Percentiles rank a stretch among this genome's conserved stretches.
Conservation (phyloP, 1,140 invertebrate genomes). For the Cylas formicarius region DNA sequence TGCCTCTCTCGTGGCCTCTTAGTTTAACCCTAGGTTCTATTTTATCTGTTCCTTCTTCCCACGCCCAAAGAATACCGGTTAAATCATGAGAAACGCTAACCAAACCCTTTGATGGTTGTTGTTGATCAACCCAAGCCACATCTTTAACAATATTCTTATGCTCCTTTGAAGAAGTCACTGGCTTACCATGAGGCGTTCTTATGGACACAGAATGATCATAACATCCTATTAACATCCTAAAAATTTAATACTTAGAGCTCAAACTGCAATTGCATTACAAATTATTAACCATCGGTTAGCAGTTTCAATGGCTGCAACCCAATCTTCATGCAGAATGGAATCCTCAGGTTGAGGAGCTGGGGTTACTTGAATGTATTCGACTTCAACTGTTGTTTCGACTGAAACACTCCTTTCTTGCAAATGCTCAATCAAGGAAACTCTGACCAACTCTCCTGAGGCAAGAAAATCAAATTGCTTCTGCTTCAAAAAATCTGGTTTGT, state of each 20-base stretch:
- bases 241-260: slow-evolving; percentile 20
- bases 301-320: slow-evolving; percentile 80
- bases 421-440: slow-evolving; percentile 60
- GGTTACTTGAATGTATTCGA: slow-evolving; percentile 85
- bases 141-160: slow-evolving; percentile 71
- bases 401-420: slow-evolving; percentile 60
- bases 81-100: slow-evolving; percentile 88
- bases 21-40: slow-evolving; percentile 75
- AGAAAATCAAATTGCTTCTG: slow-evolving; percentile 83
- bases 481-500: slow-evolving; percentile 42
- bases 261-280: background rate
- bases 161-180: slow-evolving; percentile 74
- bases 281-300: slow-evolving; percentile 58
- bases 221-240: slow-evolving; percentile 85
- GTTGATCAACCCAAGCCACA: slow-evolving; percentile 74
- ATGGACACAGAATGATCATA: slow-evolving; percentile 91
- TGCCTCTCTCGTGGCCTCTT: slow-evolving; percentile 79
- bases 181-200: slow-evolving; percentile 79
- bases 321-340: slow-evolving; percentile 89
- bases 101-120: slow-evolving; percentile 59
- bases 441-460: slow-evolving; percentile 71
- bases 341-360: slow-evolving; percentile 85
- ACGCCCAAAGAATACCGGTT: slow-evolving; percentile 84
- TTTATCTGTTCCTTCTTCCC: slow-evolving; percentile 65
- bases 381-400: slow-evolving; percentile 69